Percentiles rank a stretch among this genome's conserved stretches.
Conservation (phyloP, 2,797 vertebrate genomes). For the Muscicapa striata region DNA sequence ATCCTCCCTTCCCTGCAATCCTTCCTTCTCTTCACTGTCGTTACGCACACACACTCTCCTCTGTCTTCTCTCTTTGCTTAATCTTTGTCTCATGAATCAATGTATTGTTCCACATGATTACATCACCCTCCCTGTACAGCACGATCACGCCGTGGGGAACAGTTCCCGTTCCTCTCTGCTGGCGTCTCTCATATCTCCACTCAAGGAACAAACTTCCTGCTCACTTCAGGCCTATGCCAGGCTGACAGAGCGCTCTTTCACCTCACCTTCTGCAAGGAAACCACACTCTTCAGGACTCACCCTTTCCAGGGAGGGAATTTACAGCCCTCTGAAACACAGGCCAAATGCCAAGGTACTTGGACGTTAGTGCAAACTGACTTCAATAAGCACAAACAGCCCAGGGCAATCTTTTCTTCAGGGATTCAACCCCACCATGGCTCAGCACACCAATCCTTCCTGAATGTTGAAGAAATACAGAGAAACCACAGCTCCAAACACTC, state of each 20-base stretch:
- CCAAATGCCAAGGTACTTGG: too few species aligned
- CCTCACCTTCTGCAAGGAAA: background rate
- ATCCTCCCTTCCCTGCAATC: too few species aligned
- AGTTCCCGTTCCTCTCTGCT: background rate
- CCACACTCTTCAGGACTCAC: background rate
- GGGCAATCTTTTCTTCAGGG: too few species aligned
- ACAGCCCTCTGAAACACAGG: background rate
- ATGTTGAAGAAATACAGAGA: too few species aligned
- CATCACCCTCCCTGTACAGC: background rate
- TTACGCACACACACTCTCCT: too few species aligned
- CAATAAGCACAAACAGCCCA: too few species aligned
- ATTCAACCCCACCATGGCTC: too few species aligned
- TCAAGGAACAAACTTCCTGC: background rate
- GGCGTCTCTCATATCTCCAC: accelerated
- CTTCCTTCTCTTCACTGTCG: background rate
- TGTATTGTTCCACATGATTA: background rate
- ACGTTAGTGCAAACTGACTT: too few species aligned
- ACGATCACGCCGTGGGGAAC: accelerated
- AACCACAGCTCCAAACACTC: too few species aligned
- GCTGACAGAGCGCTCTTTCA: background rate
- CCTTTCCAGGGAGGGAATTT: background rate
- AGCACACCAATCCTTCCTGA: too few species aligned
- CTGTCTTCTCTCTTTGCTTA: background rate
- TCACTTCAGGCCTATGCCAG: accelerated
- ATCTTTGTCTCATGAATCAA: background rate